Evolutionary conservation across 2,797 vertebrate species (phyloP).

Genomic region (Toxotes lorentzi): DNA sequence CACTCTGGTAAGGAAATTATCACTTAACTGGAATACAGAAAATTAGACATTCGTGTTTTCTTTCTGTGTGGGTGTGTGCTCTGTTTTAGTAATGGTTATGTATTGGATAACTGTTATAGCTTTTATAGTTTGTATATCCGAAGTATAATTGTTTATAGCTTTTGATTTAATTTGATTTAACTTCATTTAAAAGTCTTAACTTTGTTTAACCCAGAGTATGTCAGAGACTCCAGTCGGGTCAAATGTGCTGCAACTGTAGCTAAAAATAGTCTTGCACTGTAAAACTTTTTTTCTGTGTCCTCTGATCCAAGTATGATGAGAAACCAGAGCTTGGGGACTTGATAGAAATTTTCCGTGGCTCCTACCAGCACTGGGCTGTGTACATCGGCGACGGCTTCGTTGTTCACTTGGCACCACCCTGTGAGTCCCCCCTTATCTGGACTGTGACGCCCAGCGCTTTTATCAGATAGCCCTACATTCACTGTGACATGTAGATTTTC

Average conservation of each 20-base stretch:
- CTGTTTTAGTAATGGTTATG: neutral
- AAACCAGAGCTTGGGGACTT: conserved; percentile 85
- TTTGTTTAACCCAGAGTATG: neutral
- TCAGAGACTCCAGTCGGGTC: neutral
- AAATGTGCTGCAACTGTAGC: conserved; percentile 2
- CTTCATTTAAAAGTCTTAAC: neutral
- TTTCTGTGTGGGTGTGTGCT: neutral
- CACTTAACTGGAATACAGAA: neutral
- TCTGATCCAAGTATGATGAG: conserved; percentile 67
- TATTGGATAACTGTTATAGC: neutral
- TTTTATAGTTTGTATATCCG: neutral
- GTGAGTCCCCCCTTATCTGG: conserved; percentile 68
- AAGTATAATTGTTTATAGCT: neutral
- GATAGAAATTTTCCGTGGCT: conserved; percentile 83
- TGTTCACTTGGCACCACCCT: conserved; percentile 85
- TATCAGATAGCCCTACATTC: neutral
- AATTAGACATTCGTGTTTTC: neutral
- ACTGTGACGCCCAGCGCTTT: neutral
- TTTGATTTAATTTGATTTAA: neutral
- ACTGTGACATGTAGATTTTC: neutral
- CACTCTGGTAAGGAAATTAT: conserved; percentile 63
- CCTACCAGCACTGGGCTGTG: conserved; percentile 87
- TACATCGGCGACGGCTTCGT: conserved; percentile 85
- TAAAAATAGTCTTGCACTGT: conserved; percentile 12
- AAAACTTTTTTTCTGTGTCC: neutral